These are phyloP conservation scores for Cecidostiba fungosa DNA, from an alignment of 2,888 invertebrate genomes.

Conservation along the genomic window DNA sequence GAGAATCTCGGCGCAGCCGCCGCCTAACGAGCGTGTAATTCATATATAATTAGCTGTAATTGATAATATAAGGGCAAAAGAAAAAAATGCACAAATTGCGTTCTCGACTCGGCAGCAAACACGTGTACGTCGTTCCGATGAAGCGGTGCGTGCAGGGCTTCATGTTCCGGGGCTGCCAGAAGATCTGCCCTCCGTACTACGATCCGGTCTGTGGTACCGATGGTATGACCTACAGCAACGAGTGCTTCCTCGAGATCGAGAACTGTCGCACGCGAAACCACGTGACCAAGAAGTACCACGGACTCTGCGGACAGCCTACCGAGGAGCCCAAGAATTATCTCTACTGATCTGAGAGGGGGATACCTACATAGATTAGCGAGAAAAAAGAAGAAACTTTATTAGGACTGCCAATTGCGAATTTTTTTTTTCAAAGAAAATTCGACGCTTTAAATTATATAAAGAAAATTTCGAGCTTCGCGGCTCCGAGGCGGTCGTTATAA, in stretches of 20 bases:
- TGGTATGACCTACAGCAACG: conserved; percentile 95
- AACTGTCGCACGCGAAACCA: conserved; percentile 92
- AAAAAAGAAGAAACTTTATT: background rate
- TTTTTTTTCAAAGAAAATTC: background rate
- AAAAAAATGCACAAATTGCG: background rate
- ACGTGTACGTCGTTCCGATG: conserved; percentile 94
- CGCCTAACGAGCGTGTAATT: background rate
- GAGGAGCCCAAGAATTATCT: conserved; percentile 94
- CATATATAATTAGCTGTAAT: background rate
- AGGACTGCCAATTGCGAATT: background rate
- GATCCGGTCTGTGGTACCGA: conserved; percentile 97
- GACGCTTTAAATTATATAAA: background rate
- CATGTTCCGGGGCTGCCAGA: conserved; percentile 92
- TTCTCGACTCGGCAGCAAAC: conserved; percentile 84
- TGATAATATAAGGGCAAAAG: background rate
- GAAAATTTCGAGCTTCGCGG: background rate
- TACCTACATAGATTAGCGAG: background rate
- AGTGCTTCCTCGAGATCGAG: conserved; percentile 95
- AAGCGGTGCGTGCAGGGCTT: conserved; percentile 92
- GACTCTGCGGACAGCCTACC: conserved; percentile 92
- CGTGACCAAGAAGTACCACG: conserved; percentile 89
- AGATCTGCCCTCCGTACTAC: conserved; percentile 92
- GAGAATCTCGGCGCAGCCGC: background rate
- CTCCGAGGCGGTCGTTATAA: background rate
- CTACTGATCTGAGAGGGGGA: conserved; percentile 81